A percentile compares a stretch with the other conserved stretches of the same genome.
phyloP scores from a whole-genome alignment of 2,797 vertebrate genomes.

The Fistularia tabacaria region DNA sequence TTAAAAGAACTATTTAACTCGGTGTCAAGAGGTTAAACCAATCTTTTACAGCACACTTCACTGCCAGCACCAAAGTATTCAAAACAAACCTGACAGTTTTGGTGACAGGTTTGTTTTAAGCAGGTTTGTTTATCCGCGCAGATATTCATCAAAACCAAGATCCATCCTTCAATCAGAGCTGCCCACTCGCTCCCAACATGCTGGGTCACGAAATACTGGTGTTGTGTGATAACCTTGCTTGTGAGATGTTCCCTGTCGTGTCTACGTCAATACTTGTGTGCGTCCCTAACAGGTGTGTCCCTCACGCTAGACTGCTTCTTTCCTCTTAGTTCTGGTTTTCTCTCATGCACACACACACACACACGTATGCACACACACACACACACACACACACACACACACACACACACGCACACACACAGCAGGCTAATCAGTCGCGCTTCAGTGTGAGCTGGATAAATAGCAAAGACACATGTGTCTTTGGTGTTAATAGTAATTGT shows the following conservation, averaged over 20 bases:
- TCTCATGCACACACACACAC: slow-evolving; percentile 33
- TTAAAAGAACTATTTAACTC: background rate
- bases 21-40: background rate
- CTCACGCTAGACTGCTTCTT: slow-evolving; percentile 72
- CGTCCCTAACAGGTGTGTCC: slow-evolving; percentile 76
- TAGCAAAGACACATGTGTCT: slow-evolving; percentile 71
- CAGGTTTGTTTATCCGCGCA: background rate
- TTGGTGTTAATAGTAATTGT: slow-evolving; percentile 80
- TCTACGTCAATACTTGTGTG: slow-evolving; percentile 26
- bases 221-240: slow-evolving; percentile 44
- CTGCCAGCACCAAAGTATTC: too few relatives aligned
- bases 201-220: slow-evolving; percentile 19
- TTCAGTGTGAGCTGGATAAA: slow-evolving; percentile 66
- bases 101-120: too few relatives aligned
- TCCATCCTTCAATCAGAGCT: slow-evolving; percentile 13
- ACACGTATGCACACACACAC: slow-evolving; percentile 23
- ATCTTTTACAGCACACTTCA: background rate
- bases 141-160: slow-evolving; percentile 7
- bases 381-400: slow-evolving; percentile 44
- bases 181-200: slow-evolving; percentile 10
- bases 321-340: slow-evolving; percentile 26
- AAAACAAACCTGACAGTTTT: too few relatives aligned
- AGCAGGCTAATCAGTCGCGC: slow-evolving; percentile 73
- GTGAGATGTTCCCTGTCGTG: slow-evolving; percentile 15
- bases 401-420: slow-evolving; percentile 22